Conservation (phyloP, 2,888 invertebrate genomes). For the Mimachlamys varia region DNA sequence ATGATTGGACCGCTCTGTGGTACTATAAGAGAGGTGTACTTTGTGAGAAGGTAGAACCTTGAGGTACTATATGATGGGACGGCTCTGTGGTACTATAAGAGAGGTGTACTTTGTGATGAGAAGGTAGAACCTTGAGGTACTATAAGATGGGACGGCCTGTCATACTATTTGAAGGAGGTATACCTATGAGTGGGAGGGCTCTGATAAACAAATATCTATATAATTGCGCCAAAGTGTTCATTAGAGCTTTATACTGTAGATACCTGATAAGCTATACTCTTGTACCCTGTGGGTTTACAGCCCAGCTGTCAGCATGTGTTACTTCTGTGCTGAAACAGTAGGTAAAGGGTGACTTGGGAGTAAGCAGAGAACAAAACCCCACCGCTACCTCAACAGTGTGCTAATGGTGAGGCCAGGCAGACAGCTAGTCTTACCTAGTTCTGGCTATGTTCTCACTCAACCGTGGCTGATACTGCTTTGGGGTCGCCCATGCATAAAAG, state of each 20-base stretch:
- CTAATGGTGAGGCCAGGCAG: background rate
- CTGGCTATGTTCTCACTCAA: background rate
- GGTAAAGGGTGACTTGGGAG: background rate
- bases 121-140: background rate
- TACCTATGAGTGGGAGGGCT: background rate
- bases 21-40: no score
- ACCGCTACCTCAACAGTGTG: background rate
- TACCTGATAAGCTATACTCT: background rate
- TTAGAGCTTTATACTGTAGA: background rate
- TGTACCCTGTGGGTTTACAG: background rate
- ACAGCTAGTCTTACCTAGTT: background rate
- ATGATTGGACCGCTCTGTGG: background rate
- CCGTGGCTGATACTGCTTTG: constrained; percentile 23
- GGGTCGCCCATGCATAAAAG: background rate
- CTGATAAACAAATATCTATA: background rate
- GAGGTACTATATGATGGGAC: background rate
- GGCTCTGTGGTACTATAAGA: background rate
- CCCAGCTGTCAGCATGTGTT: background rate
- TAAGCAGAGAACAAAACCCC: background rate
- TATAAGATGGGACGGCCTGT: background rate
- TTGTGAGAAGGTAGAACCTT: background rate
- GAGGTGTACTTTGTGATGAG: no score
- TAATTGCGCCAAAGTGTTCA: background rate
- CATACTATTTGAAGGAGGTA: no score
- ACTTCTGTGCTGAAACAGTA: background rate